Evolutionary conservation across 2,113 vertebrate genomes (phyloP).

Genomic region (Corythaixoides concolor): DNA sequence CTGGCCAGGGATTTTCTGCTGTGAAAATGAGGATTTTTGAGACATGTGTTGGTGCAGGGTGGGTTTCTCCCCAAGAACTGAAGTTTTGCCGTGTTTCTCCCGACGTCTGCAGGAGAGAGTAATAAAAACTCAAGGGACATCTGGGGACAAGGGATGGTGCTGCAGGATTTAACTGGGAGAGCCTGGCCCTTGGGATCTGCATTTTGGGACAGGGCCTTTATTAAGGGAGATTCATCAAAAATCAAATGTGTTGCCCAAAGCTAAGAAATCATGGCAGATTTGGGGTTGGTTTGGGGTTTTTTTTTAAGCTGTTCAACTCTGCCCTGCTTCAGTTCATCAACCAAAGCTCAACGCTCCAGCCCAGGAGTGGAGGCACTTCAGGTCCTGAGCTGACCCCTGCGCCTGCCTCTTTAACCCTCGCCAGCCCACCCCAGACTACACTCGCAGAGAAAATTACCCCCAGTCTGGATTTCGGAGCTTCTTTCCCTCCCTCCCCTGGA

Average conservation of each 20-base stretch:
- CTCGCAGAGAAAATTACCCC: neutral
- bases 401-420: conserved; percentile 31
- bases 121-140: neutral
- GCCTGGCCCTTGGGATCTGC: neutral
- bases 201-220: neutral
- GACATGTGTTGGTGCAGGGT: neutral
- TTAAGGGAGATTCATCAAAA: neutral
- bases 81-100: neutral
- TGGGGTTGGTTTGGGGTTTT: neutral
- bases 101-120: neutral
- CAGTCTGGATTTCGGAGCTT: neutral
- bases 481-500: neutral
- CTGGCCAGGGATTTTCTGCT: neutral
- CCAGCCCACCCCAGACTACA: neutral
- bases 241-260: neutral
- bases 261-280: neutral
- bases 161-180: neutral
- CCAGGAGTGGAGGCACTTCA: neutral
- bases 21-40: neutral
- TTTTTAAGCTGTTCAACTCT: conserved; percentile 23
- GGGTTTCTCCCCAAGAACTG: neutral
- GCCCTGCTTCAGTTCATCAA: conserved; percentile 40
- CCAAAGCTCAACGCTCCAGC: neutral
- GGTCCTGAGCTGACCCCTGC: conserved; percentile 13
- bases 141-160: neutral